Base-by-base conservation (phyloP, 1,140 invertebrate species). In the Adelges cooleyi region DNA sequence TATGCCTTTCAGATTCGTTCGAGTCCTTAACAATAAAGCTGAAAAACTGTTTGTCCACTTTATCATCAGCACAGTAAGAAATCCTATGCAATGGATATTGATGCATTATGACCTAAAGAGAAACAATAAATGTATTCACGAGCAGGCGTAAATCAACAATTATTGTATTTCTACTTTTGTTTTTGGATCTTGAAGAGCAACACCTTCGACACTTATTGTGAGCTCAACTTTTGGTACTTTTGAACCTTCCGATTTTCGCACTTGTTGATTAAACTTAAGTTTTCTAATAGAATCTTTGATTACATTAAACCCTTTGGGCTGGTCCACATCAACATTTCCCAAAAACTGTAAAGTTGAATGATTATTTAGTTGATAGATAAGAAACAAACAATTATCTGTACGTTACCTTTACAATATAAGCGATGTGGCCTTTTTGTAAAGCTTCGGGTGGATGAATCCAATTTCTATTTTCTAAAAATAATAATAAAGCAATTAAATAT, bases 41-140 rank as follows among this genome's bases (percentile, higher is more conserved):
- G 77, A 98, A 96, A 78, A 95, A 96, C 70, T 91, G 90, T 73
- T 96, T 97, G 65, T 95, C 93, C 42, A 92, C 90, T 75, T 97
- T 97, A 75, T 98, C 95, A 75, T 97, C 94, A 6, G 95, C 94
- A 78, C 95, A 97, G 76, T 97, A 98, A 0, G 92, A 96, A 76
- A 98, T 97, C 75, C 92, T 83, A 75, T 98, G 93, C n/a, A 98
- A 76, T 1, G 94, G 93, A 75, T 95, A 97, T 75, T 96, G 92
- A 76, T 95, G 88, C 72, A 93, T 78, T 50, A 95, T 91, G 72
- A 79, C 77, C 82, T 84, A 52, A 22, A 51, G 38, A 51, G 48
- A 40, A 65, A 65, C 1, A 51, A 50, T 22, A 27, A 23, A 27
- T 15, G 18, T 50, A 27, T 50, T 13, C 29, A 36, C 23, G 13